Evolutionary conservation across 2,888 invertebrate genomes (phyloP), one percentile per base, ranked within the genome.

Genomic region (Malachius bipustulatus): DNA sequence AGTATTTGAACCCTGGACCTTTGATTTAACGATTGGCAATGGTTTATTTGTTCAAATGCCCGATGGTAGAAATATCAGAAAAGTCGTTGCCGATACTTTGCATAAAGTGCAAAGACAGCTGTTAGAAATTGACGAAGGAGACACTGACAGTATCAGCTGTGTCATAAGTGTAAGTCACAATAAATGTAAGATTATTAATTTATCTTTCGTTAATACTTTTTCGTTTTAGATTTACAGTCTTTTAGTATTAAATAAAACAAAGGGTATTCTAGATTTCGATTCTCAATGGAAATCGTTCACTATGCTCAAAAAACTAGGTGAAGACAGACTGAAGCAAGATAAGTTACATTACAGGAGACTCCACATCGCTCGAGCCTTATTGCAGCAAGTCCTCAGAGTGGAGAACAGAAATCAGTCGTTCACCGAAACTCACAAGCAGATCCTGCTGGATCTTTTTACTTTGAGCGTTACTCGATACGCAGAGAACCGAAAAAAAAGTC

Each of bases 61-160:
- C 1, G 73, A 79, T 53, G 84, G 82, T 0, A 63, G 69, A 37
- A 85, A 87, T 54, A 69, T 83, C 9, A 71, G 84, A 29, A 66
- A 67, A 42, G 65, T 65, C 2, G 58, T 87, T 2, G 71, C 72
- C 0, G 62, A 70, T 14, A 59, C 75, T 2, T 63, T 85, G 51
- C 65, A 72, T 30, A 63, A 66, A 2, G 64, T 84, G 6, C 79
- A 80, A 58, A 68, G 64, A 33, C 70, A 73, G 48, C 66, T 89
- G 59, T 59, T 84, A 35, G 58, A 63, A 4, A 67, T 71, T 34
- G 71, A 74, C 41, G 80, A 82, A 44, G 88, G 89, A 50, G 85
- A 90, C 51, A 87, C 83, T 0, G 77, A 80, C 48, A 77, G 82
- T 41, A 68, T 87, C 28, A 52, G 51, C 38, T 48, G 51, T 33